phyloP scores from a whole-genome alignment of 2,888 invertebrate genomes.

The Margaritifera margaritifera region DNA sequence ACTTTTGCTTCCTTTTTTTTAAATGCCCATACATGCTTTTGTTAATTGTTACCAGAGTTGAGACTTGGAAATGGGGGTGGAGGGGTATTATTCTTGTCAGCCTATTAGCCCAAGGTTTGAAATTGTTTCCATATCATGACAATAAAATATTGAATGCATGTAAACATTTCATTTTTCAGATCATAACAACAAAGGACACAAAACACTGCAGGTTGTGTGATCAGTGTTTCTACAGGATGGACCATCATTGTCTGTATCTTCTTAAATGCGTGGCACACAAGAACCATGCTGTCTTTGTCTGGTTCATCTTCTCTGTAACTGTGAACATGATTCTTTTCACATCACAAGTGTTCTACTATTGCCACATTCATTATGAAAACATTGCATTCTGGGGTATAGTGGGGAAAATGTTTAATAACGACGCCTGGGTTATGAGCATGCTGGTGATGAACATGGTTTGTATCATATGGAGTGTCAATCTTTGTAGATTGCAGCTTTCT shows the following conservation, averaged over 20 bases:
- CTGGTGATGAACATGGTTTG: constrained; percentile 57
- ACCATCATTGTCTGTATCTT: constrained; percentile 72
- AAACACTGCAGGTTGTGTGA: constrained; percentile 71
- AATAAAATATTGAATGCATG: too few species aligned
- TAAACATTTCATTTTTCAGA: constrained; percentile 43
- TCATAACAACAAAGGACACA: constrained; percentile 46
- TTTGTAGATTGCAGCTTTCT: constrained; percentile 59
- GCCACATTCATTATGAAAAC: constrained; percentile 22
- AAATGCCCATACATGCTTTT: too few species aligned
- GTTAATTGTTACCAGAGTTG: too few species aligned
- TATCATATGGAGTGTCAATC: constrained; percentile 57
- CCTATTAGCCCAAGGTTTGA: too few species aligned
- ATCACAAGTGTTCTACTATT: constrained; percentile 33
- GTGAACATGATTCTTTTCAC: constrained; percentile 58
- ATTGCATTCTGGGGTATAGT: constrained; percentile 29
- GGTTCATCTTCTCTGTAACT: constrained; percentile 55
- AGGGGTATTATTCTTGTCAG: too few species aligned
- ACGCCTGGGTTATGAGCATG: constrained; percentile 61
- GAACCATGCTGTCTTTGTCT: constrained; percentile 67
- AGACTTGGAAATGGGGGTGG: too few species aligned
- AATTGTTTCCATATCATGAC: too few species aligned
- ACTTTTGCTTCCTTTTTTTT: too few species aligned
- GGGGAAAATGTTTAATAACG: constrained; percentile 41
- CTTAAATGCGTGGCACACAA: constrained; percentile 66
- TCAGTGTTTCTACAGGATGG: constrained; percentile 65